Conservation (phyloP, 1,140 invertebrate genomes). For the Euglossa dilemma region DNA sequence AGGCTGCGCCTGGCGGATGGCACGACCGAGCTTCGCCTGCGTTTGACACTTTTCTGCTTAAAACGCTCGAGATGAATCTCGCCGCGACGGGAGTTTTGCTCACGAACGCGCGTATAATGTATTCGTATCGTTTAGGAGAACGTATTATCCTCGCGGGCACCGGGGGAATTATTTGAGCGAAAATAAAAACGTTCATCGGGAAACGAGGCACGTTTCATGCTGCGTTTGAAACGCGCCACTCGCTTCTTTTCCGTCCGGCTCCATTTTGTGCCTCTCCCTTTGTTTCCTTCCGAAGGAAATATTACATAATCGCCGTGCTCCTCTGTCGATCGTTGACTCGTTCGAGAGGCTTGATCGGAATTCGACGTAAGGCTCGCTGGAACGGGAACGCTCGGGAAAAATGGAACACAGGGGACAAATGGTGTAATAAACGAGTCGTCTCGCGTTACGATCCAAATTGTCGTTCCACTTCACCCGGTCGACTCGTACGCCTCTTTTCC, state of each 20-base stretch:
- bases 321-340: not conserved
- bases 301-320: not conserved
- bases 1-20: slow-evolving; percentile 17
- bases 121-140: not conserved
- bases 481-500: slow-evolving; percentile 34
- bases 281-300: not conserved
- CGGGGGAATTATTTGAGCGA: not conserved
- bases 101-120: not conserved
- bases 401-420: not conserved
- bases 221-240: not conserved
- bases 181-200: not conserved
- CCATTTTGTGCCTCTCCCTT: not conserved
- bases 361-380: not conserved
- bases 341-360: not conserved
- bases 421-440: slow-evolving; percentile 17
- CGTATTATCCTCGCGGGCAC: not conserved
- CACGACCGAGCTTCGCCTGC: not conserved
- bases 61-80: slow-evolving; percentile 10
- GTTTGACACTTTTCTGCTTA: slow-evolving; percentile 40
- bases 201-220: not conserved
- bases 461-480: slow-evolving; percentile 25
- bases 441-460: slow-evolving; percentile 30
- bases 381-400: not conserved
- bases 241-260: not conserved
- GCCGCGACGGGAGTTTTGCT: not conserved